Base-by-base conservation (phyloP, 2,113 vertebrate genomes). In the Toxotes jaculatrix region DNA sequence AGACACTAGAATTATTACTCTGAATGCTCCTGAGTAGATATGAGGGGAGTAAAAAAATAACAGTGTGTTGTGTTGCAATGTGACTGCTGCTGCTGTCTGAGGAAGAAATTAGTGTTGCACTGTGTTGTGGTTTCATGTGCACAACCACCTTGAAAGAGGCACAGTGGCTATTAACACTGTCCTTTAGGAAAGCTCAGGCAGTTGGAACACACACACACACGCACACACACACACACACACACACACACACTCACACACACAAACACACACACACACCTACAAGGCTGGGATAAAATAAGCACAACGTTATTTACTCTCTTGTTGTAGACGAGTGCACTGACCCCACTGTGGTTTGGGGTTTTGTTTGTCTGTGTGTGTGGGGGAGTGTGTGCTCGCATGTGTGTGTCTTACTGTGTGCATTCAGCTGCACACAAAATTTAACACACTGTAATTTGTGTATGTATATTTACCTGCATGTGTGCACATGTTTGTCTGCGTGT, bases 291-390 rank as follows among this genome's bases (percentile, higher is more conserved):
- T 65, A 42, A 86, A 87, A 80, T 68, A 59, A 83, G 60, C 62
- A 76, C 62, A 70, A 55, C 42, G 79, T 83, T 87, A 81, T 86
- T 91, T 84, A 76, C 74, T 77, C 60, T 45, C 14, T 23, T 61
- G 47, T 43, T 77, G 68, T 23, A 62, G 53, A 74, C 17, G 0
- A 34, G 70, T 42, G 73, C 42, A 55, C 67, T 81, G 83, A 86
- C 88, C 83, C 53, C 56, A 13, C 9, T 75, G 82, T 45, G 55
- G 32, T 77, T 73, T 57, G 84, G 76, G 76, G 70, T 80, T 65
- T 31, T 74, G 62, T 77, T 55, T 79, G 57, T 82, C 5, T 62
- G 47, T 49, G 59, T 67, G 64, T 45, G 9, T 53, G 17, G 14
- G 45, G 4, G 45, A 5, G 45, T 43, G 69, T n/a, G 65, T 74